phyloP scores from a whole-genome alignment of 2,888 invertebrate genomes.

The Sinelater perroti region DNA sequence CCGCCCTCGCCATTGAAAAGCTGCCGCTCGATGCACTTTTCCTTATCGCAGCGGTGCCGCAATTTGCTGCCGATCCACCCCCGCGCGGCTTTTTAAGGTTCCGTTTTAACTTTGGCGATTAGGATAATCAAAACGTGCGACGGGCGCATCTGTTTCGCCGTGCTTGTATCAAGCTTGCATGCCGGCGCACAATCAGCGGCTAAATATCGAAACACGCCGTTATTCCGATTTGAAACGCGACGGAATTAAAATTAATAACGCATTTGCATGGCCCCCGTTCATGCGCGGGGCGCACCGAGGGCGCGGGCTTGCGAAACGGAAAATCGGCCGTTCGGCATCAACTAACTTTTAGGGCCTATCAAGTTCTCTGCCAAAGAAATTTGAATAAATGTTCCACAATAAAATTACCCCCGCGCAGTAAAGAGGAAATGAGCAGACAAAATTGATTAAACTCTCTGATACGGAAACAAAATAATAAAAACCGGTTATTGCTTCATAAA shows the following conservation, averaged over 20 bases:
- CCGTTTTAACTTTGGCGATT: constrained; percentile 33
- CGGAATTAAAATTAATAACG: constrained; percentile 36
- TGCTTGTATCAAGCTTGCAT: constrained; percentile 28
- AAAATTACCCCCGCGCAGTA: no score
- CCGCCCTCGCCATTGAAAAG: no score
- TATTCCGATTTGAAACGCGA: constrained; percentile 29
- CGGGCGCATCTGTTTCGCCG: constrained; percentile 34
- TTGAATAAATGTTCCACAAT: no score
- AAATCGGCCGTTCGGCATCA: no score
- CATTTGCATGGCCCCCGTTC: constrained; percentile 25
- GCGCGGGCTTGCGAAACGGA: no score
- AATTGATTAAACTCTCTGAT: no score
- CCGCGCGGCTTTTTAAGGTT: constrained; percentile 14
- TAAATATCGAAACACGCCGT: constrained; percentile 29
- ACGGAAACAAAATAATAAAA: no score
- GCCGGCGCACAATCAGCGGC: constrained; percentile 26
- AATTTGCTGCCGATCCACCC: constrained; percentile 15
- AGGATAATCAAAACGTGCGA: constrained; percentile 38
- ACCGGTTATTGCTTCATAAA: no score
- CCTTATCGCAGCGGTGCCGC: constrained; percentile 26
- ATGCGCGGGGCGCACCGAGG: no score
- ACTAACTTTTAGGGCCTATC: no score
- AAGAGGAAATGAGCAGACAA: no score
- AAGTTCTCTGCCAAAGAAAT: no score
- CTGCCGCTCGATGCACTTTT: constrained; percentile 13